Base-by-base conservation (phyloP, 64 coral and sea anemone genomes). In the Anthopleura sola region DNA sequence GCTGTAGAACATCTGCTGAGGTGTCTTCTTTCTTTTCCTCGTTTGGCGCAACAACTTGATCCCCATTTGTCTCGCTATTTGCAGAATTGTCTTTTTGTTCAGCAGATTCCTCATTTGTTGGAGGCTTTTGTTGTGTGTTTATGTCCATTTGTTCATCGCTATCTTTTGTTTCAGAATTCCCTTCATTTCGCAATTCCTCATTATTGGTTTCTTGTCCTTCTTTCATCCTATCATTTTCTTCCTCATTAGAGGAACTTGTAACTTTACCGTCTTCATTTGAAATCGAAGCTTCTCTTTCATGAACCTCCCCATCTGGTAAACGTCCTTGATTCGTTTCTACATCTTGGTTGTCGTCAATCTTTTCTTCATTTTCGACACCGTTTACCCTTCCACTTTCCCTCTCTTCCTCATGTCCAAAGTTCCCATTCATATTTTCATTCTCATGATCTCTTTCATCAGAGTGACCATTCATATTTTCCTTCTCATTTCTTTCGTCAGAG, bases 401-500 rank as follows among this genome's bases (percentile, higher is more conserved):
- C 23, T 49, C 26, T 32, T 3, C 54, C 36, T 16, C 57, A 36
- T 19, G 23, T 28, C 80, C 90, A 49, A 33, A 74, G 26, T 15
- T 28, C 15, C 75, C 90, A 49, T 77, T 18, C 40, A 39, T 37
- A 32, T 71, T n/a, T 12, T 37, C 54, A 19, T 19, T 33, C 24
- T 90, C 94, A 24, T 54, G 44, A 37, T 44, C 55, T 39, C 11
- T 38, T 5, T 46, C 32, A 29, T 14, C 54, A 33, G 24, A 57
- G 26, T 15, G 19, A 7, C 75, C 90, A 49, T 82, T 18, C 33
- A 31, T 29, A 32, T 75, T 28, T 13, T 39, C 68, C 14, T 19
- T 33, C 33, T 92, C 93, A 23, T 51, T 54, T 20, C 86, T 56
- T 57, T 87, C 86, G 29, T 75, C 39, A 40, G 39, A 40, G 39